Percentiles rank a stretch among this genome's conserved stretches.
These are phyloP conservation scores for Agrilus cyanescens DNA, from an alignment of 2,888 invertebrate species.

Conservation along the genomic window DNA sequence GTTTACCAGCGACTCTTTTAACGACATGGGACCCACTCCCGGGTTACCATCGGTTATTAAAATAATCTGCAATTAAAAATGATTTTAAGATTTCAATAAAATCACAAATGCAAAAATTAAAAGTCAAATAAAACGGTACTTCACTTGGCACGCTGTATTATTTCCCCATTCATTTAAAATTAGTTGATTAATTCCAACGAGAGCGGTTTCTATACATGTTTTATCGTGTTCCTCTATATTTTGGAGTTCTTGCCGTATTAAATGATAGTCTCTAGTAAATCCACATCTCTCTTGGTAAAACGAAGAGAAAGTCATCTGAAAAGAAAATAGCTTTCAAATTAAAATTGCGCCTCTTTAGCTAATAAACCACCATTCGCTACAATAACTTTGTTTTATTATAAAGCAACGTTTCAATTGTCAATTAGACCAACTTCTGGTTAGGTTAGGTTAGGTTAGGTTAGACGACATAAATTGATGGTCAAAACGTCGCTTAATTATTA, in stretches of 20 bases:
- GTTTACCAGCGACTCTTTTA: slow-evolving; percentile 44
- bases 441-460: no score
- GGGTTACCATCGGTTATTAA: slow-evolving; percentile 66
- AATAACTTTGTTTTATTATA: no score
- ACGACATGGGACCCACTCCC: slow-evolving; percentile 53
- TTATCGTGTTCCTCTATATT: slow-evolving; percentile 77
- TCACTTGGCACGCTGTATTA: slow-evolving; percentile 70
- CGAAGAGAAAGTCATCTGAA: slow-evolving; percentile 35
- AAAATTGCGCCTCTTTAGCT: no score
- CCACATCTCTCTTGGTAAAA: slow-evolving; percentile 53
- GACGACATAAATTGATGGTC: no score
- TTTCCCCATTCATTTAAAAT: slow-evolving; percentile 84
- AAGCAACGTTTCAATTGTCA: no score
- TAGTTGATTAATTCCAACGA: slow-evolving; percentile 67
- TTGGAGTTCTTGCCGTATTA: slow-evolving; percentile 61
- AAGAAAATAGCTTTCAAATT: slow-evolving; percentile 4
- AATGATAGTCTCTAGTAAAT: slow-evolving; percentile 82
- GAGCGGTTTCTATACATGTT: slow-evolving; percentile 68
- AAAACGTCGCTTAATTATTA: no score
- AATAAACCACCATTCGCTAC: no score
- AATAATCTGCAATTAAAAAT: slow-evolving; percentile 40
- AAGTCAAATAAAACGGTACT: background rate
- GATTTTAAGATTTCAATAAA: background rate
- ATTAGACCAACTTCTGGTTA: no score
- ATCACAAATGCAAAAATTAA: slow-evolving; percentile 1